Percentiles rank a stretch among this genome's conserved stretches.
phyloP scores from a whole-genome alignment of 2,797 vertebrate genomes.

The Cossypha heuglini region DNA sequence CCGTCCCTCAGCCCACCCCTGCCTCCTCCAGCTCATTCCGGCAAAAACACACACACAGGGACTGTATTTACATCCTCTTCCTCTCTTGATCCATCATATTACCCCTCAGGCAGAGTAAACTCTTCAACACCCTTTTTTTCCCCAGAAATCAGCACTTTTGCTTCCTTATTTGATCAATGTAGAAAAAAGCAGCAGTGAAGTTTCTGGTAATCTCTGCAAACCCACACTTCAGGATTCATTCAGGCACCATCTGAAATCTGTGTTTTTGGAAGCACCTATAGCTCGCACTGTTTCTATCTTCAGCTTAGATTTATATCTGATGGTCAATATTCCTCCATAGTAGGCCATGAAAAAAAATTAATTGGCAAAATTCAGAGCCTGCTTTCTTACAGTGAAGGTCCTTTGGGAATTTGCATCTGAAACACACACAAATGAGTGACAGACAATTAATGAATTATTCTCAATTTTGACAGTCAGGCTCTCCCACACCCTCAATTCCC shows the following conservation, averaged over 20 bases:
- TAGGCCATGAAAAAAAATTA: neutral
- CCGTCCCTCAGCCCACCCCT: neutral
- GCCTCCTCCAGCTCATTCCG: neutral
- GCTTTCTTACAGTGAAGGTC: neutral
- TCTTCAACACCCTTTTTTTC: neutral
- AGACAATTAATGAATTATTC: neutral
- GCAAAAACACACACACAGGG: neutral
- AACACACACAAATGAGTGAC: neutral
- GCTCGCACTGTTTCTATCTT: neutral
- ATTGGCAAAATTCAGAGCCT: neutral
- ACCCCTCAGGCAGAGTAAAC: neutral
- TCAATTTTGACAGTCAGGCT: neutral
- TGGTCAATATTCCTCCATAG: neutral
- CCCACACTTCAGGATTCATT: neutral
- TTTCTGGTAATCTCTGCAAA: neutral
- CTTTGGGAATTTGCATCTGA: neutral
- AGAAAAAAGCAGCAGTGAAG: neutral
- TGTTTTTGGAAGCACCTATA: neutral
- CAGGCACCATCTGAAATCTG: neutral
- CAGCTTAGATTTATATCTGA: neutral
- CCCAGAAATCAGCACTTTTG: neutral
- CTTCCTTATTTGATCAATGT: neutral
- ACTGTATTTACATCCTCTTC: neutral
- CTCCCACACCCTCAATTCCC: neutral
- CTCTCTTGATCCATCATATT: neutral